Conservation (phyloP, 2,797 vertebrate genomes). For the Salmo trutta region DNA sequence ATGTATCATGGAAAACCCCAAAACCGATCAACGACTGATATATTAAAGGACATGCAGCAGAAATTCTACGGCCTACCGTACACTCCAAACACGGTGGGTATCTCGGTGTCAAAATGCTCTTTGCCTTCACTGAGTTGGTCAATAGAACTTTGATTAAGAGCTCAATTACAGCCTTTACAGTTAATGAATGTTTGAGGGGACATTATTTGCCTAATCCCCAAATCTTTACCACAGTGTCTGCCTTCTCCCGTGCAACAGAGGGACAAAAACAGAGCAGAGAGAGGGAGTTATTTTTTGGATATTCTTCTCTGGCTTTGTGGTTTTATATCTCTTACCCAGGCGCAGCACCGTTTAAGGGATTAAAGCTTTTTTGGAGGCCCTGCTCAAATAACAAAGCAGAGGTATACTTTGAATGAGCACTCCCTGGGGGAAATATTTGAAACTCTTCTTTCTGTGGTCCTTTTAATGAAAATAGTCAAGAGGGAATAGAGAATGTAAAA, state of each 20-base stretch:
- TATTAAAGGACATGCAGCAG: constrained; percentile 90
- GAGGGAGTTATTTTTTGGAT: constrained; percentile 8
- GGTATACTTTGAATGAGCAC: constrained; percentile 64
- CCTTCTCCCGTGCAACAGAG: constrained; percentile 16
- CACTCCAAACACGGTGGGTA: constrained; percentile 84
- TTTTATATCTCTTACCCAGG: constrained; percentile 58
- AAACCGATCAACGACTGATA: constrained; percentile 84
- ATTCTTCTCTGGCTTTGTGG: constrained; percentile 17
- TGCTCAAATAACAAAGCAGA: constrained; percentile 70
- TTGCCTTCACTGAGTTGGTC: constrained; percentile 21
- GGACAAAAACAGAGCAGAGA: constrained; percentile 34
- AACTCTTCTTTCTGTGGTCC: constrained; percentile 54
- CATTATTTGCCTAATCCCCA: constrained; percentile 37
- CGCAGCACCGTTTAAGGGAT: constrained; percentile 67
- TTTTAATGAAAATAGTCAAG: constrained; percentile 59
- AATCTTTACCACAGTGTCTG: constrained; percentile 28
- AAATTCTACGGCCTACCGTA: constrained; percentile 91
- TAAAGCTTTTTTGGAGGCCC: constrained; percentile 62
- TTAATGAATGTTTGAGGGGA: constrained; percentile 50
- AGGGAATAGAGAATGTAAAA: constrained; percentile 60
- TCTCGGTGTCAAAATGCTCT: not conserved
- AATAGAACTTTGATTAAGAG: constrained; percentile 23
- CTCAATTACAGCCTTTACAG: constrained; percentile 34
- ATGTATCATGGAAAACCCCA: constrained; percentile 91
- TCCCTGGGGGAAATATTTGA: constrained; percentile 71